A percentile compares a stretch with the other conserved stretches of the same genome.
Evolutionary conservation across 2,888 invertebrate species (phyloP).

Genomic region (Ophioninae sp.): DNA sequence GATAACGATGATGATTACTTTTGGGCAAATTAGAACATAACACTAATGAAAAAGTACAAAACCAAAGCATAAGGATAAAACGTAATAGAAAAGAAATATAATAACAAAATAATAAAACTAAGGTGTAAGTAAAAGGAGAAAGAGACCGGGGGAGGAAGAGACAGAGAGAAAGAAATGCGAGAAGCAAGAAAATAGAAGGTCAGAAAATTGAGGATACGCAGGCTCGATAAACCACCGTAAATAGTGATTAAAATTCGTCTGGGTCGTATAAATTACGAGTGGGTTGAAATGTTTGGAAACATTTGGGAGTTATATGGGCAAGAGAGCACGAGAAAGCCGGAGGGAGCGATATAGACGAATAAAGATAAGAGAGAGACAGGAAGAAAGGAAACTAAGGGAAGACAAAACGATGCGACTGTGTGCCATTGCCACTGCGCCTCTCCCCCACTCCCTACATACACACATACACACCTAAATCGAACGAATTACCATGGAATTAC

Average conservation of each 20-base stretch:
- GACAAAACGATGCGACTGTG: slow-evolving; percentile 39
- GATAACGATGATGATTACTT: too few species aligned
- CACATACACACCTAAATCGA: slow-evolving; percentile 15
- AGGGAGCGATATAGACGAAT: slow-evolving; percentile 13
- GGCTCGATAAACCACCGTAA: slow-evolving; percentile 45
- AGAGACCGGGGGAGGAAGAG: not conserved
- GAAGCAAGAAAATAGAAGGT: not conserved
- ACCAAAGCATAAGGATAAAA: too few species aligned
- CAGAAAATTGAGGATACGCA: slow-evolving; percentile 8
- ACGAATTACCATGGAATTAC: slow-evolving; percentile 60
- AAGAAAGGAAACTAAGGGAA: slow-evolving; percentile 17
- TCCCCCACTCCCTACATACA: not conserved
- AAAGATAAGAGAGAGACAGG: slow-evolving; percentile 8
- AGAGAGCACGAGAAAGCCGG: slow-evolving; percentile 26
- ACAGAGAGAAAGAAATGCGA: not conserved
- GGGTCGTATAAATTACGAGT: slow-evolving; percentile 53
- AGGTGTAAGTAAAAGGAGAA: not conserved
- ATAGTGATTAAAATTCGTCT: slow-evolving; percentile 55
- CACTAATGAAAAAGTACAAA: too few species aligned
- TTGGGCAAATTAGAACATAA: too few species aligned
- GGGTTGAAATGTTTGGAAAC: slow-evolving; percentile 54
- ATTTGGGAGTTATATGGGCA: slow-evolving; percentile 34
- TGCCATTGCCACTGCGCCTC: too few species aligned
- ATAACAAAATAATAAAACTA: too few species aligned
- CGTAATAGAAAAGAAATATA: too few species aligned